phyloP scores from a whole-genome alignment of 2,888 invertebrate species.

The Agrotis exclamationis region DNA sequence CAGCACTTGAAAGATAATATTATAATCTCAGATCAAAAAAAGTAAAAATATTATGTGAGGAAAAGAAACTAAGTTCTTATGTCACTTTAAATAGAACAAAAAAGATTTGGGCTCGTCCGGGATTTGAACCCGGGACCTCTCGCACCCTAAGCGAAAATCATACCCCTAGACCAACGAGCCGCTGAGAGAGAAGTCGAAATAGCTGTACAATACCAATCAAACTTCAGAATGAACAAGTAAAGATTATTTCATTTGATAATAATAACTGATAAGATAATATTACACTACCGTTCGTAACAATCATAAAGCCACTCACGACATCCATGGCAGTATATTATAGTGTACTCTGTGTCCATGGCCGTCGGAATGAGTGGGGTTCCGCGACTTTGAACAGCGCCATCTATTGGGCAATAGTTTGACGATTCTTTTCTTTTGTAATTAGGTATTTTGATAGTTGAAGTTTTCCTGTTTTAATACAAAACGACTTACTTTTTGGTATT shows the following conservation, averaged over 20 bases:
- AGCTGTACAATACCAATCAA: slow-evolving; percentile 13
- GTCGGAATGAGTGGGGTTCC: neutral
- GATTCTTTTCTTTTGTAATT: neutral
- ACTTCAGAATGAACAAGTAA: accelerated
- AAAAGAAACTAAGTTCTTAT: neutral
- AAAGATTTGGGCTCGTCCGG: slow-evolving; percentile 88
- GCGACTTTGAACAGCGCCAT: slow-evolving; percentile 65
- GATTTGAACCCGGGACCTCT: slow-evolving; percentile 92
- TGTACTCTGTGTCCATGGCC: too few relatives aligned
- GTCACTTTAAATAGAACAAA: slow-evolving; percentile 50
- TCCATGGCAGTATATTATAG: too few relatives aligned
- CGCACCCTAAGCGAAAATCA: slow-evolving; percentile 92
- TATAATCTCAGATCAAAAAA: neutral
- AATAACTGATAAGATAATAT: slow-evolving; percentile 3
- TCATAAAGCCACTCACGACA: neutral
- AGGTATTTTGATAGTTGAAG: neutral
- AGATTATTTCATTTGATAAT: neutral
- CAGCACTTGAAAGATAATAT: too few relatives aligned
- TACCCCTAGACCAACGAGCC: slow-evolving; percentile 92
- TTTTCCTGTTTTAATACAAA: slow-evolving; percentile 7
- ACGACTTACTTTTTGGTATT: neutral
- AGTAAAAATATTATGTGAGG: neutral
- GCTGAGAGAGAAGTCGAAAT: slow-evolving; percentile 34
- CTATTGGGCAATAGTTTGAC: slow-evolving; percentile 67
- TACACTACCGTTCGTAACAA: neutral